phyloP scores from a whole-genome alignment of 2,888 invertebrate genomes.

The Xestia c-nigrum region DNA sequence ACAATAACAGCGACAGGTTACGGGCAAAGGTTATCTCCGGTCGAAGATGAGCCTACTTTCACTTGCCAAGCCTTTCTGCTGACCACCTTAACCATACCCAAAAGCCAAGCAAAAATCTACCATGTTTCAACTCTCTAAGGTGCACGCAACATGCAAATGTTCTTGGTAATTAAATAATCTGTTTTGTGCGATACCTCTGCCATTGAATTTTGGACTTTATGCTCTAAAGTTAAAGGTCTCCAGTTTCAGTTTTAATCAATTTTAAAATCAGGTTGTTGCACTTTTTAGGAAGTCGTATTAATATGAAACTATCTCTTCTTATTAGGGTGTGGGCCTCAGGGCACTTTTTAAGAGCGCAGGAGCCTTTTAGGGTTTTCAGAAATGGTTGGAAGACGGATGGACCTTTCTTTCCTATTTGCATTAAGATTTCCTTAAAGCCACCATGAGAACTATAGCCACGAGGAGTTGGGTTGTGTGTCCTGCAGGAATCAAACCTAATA shows the following conservation, averaged over 20 bases:
- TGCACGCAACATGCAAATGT: conserved; percentile 31
- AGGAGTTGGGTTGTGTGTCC: background rate
- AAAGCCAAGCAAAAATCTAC: conserved; percentile 36
- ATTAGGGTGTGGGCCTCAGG: conserved; percentile 63
- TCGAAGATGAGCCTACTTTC: conserved; percentile 87
- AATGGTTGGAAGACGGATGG: conserved; percentile 29
- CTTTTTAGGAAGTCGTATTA: conserved; percentile 66
- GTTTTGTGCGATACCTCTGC: conserved; percentile 67
- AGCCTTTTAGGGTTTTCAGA: conserved; percentile 51
- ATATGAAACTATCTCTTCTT: conserved; percentile 65
- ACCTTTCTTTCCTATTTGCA: conserved; percentile 35
- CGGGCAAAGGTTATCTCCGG: conserved; percentile 85
- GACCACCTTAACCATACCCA: conserved; percentile 26
- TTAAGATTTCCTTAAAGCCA: background rate
- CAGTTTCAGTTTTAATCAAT: conserved; percentile 40
- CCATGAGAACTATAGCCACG: background rate
- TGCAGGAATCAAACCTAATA: background rate
- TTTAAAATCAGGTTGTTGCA: conserved; percentile 63
- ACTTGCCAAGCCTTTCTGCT: conserved; percentile 77
- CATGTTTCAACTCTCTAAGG: background rate
- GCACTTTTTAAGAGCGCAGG: conserved; percentile 52
- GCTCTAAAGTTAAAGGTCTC: conserved; percentile 23
- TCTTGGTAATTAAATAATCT: conserved; percentile 68
- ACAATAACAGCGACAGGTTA: conserved; percentile 85
- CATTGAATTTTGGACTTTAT: conserved; percentile 63